These are phyloP conservation scores for Trypoxylus dichotomus DNA, from an alignment of 1,140 invertebrate genomes.

Conservation along the genomic window DNA sequence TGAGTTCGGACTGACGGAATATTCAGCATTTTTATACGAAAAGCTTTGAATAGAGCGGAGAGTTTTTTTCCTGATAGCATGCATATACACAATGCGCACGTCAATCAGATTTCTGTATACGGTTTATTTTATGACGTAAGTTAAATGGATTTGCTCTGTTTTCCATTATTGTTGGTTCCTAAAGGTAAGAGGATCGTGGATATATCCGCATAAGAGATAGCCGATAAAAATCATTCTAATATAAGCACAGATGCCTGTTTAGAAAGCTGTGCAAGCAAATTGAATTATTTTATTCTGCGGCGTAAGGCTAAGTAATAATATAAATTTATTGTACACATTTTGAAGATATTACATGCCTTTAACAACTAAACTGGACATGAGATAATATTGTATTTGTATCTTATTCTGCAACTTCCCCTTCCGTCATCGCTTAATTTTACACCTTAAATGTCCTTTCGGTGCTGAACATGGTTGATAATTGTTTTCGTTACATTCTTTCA, in stretches of 20 bases:
- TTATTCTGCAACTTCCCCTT: too few species aligned
- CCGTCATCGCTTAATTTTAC: too few species aligned
- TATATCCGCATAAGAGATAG: neutral
- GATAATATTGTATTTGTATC: too few species aligned
- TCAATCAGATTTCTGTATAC: conserved; percentile 26
- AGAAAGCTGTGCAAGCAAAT: neutral
- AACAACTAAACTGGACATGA: too few species aligned
- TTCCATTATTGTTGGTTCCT: neutral
- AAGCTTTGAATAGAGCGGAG: neutral
- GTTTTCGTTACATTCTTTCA: too few species aligned
- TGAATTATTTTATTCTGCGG: too few species aligned
- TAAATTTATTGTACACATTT: too few species aligned
- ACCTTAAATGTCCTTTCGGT: too few species aligned
- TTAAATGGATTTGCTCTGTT: conserved; percentile 24
- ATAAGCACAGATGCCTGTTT: neutral
- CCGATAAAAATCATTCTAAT: neutral
- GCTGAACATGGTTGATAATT: too few species aligned
- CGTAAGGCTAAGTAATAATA: too few species aligned
- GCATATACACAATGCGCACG: conserved; percentile 4
- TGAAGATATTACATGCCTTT: too few species aligned
- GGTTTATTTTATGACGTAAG: conserved; percentile 12
- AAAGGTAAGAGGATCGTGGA: neutral
- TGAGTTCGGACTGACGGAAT: conserved; percentile 26
- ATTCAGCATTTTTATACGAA: conserved; percentile 27
- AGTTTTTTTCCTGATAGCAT: neutral